Conservation (phyloP, 2,888 invertebrate genomes). For the Hymenopus coronatus region DNA sequence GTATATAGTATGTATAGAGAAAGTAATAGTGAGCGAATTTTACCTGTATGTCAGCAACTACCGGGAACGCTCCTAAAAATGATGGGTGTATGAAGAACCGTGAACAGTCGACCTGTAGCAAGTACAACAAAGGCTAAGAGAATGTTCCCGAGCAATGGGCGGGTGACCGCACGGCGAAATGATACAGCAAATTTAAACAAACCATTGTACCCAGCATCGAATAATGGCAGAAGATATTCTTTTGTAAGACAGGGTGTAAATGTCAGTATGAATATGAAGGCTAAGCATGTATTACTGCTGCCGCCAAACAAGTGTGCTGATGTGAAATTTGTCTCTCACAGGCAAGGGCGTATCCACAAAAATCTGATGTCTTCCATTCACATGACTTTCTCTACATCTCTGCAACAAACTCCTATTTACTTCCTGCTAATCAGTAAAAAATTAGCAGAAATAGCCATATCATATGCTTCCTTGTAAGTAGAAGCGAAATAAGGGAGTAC, state of each 20-base stretch:
- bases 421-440: no score
- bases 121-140: background rate
- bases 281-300: background rate
- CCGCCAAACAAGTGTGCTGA: background rate
- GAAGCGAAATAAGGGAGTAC: no score
- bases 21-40: no score
- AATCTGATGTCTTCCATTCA: no score
- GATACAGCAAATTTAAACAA: background rate
- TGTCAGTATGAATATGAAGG: background rate
- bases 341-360: no score
- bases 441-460: no score
- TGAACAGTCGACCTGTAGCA: background rate
- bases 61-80: no score
- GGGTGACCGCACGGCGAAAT: background rate
- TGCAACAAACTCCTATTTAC: no score
- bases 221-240: background rate
- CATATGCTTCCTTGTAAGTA: no score
- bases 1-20: no score
- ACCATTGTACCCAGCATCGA: background rate
- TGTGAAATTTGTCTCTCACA: background rate
- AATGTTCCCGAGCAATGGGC: background rate
- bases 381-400: no score
- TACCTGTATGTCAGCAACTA: no score
- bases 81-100: background rate
- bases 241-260: background rate